Evolutionary conservation across 2,113 vertebrate genomes (phyloP), one percentile per base, ranked within the genome.

Genomic region (Scortum barcoo): DNA sequence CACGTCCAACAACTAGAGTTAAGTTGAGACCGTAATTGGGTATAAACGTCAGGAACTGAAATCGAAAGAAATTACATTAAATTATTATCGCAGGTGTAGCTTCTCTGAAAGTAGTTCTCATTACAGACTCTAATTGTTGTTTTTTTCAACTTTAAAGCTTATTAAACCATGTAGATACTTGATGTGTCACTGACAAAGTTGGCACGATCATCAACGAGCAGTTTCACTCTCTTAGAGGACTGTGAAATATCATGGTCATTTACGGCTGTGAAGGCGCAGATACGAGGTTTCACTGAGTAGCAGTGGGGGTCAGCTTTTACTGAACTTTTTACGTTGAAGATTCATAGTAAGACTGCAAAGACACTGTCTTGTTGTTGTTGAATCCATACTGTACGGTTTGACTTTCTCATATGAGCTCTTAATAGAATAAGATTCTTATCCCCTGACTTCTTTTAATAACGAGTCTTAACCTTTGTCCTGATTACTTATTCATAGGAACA

Each of bases 401-500:
- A 83, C 63, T 69, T 54, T 20, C 26, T 58, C 20, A 26, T 48
- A 19, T 28, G 13, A 14, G 7, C 50, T 56, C 7, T 28, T 1
- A 60, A 16, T 22, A 62, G 5, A 71, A 19, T 24, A 58, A 20
- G 24, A 48, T 13, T 20, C 56, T 46, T 40, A 72, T 72, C 13
- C 46, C 10, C 53, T 48, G 36, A 54, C 30, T 84, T 61, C n/a
- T 60, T 68, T 77, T 75, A 86, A 72, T 80, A 71, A 70, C 20
- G 3, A 7, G 24, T 62, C 71, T 65, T 78, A 78, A 76, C 65
- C 83, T 72, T 66, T 72, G 72, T 22, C 2, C 24, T 71, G 67
- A 83, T 89, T 58, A 85, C 54, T 82, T 83, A 88, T 91, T 92
- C 50, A 89, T 85, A 61, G 48, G 13, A 84, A 75, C 62, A 76